Conservation (phyloP, 2,888 invertebrate species). For the Tuta absoluta region DNA sequence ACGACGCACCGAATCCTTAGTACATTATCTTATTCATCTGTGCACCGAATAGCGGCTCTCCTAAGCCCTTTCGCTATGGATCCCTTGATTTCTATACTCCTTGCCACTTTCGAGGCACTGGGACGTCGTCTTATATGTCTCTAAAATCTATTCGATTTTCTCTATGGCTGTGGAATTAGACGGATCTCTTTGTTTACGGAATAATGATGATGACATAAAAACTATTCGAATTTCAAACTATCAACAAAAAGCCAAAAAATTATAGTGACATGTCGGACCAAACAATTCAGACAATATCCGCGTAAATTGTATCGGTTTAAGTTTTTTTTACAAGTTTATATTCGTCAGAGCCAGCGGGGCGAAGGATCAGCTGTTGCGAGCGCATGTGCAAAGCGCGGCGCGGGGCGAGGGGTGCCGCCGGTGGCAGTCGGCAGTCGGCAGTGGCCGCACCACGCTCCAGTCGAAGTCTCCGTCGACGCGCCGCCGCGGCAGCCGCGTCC, state of each 20-base stretch:
- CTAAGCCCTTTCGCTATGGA: no score
- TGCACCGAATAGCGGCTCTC: no score
- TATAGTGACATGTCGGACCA: constrained; percentile 34
- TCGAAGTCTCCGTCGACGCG: constrained; percentile 40
- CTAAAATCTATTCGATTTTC: background rate
- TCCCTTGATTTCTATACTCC: no score
- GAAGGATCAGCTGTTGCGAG: constrained; percentile 71
- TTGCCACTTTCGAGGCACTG: no score
- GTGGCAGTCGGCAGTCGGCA: constrained; percentile 30
- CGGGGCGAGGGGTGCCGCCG: constrained; percentile 46
- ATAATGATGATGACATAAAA: background rate
- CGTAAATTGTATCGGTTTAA: constrained; percentile 33
- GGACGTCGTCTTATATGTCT: no score
- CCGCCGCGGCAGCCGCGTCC: constrained; percentile 38
- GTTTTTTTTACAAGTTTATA: constrained; percentile 43
- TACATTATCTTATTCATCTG: no score
- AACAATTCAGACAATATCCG: constrained; percentile 28
- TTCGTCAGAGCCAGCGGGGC: constrained; percentile 54
- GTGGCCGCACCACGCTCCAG: constrained; percentile 37
- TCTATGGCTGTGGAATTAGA: background rate
- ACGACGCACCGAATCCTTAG: background rate
- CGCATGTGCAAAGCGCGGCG: constrained; percentile 72
- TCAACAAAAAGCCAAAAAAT: constrained; percentile 27
- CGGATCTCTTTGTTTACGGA: background rate
- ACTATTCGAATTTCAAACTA: constrained; percentile 28